phyloP scores from a whole-genome alignment of 2,888 invertebrate species.

The Steinernema hermaphroditum region DNA sequence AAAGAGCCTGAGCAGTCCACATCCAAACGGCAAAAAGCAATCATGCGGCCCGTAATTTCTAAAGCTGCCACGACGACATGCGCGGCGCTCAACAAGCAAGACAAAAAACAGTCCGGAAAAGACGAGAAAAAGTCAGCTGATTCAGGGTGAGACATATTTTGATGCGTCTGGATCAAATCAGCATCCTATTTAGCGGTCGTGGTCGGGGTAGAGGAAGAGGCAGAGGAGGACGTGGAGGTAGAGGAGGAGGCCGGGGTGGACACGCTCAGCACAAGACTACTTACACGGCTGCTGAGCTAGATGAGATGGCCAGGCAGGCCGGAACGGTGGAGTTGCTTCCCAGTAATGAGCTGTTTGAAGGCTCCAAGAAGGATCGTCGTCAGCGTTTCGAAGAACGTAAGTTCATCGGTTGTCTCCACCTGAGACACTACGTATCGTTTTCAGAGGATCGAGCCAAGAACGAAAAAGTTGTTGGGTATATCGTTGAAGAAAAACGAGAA shows the following conservation, averaged over 20 bases:
- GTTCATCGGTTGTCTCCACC: not conserved
- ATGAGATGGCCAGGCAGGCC: not conserved
- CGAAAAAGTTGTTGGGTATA: slow-evolving; percentile 2
- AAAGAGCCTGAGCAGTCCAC: too few relatives aligned
- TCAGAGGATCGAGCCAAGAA: not conserved
- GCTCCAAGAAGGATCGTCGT: not conserved
- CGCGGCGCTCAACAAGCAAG: too few relatives aligned
- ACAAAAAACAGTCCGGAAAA: too few relatives aligned
- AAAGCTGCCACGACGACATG: too few relatives aligned
- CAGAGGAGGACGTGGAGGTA: slow-evolving; percentile 26
- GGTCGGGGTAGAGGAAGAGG: slow-evolving; percentile 24
- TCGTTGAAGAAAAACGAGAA: not conserved
- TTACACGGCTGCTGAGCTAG: not conserved
- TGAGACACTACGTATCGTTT: too few relatives aligned
- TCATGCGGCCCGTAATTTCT: too few relatives aligned
- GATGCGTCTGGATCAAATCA: too few relatives aligned
- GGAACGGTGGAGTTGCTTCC: not conserved
- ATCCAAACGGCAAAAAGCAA: too few relatives aligned
- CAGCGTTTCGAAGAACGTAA: not conserved
- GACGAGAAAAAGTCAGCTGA: too few relatives aligned
- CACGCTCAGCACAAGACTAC: not conserved
- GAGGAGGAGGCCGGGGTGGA: not conserved
- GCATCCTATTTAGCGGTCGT: not conserved
- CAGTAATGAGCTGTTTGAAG: not conserved
- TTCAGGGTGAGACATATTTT: too few relatives aligned